These are phyloP conservation scores for Callocephalon fimbriatum DNA, from an alignment of 2,113 vertebrate genomes.

Conservation along the genomic window DNA sequence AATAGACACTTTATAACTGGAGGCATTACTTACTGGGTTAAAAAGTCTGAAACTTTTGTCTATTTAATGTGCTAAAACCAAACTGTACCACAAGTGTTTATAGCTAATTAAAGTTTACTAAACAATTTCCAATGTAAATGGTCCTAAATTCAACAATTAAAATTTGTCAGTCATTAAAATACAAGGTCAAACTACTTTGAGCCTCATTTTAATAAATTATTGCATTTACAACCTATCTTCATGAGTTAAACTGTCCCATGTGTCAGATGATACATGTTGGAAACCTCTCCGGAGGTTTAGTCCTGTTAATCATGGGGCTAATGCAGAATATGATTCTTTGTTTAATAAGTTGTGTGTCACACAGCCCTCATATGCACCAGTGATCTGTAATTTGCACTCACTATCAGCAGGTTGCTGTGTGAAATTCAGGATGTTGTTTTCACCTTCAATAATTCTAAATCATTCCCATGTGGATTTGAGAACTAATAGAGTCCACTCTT, in stretches of 20 bases:
- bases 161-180: neutral
- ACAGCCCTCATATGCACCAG: neutral
- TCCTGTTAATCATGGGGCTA: neutral
- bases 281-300: neutral
- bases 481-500: neutral
- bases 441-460: neutral
- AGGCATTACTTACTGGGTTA: neutral
- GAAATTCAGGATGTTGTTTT: neutral
- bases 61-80: neutral
- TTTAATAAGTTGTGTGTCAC: neutral
- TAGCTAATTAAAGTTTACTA: neutral
- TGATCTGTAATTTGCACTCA: neutral
- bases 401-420: neutral
- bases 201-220: conserved; percentile 7
- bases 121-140: neutral
- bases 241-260: neutral
- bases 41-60: neutral
- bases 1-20: neutral
- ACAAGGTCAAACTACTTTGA: neutral
- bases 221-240: neutral
- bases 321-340: neutral
- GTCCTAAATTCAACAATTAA: neutral
- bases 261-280: neutral
- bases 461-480: neutral
- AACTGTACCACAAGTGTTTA: neutral